Base-by-base conservation (phyloP, 1,140 invertebrate species). In the Liolophura sinensis region DNA sequence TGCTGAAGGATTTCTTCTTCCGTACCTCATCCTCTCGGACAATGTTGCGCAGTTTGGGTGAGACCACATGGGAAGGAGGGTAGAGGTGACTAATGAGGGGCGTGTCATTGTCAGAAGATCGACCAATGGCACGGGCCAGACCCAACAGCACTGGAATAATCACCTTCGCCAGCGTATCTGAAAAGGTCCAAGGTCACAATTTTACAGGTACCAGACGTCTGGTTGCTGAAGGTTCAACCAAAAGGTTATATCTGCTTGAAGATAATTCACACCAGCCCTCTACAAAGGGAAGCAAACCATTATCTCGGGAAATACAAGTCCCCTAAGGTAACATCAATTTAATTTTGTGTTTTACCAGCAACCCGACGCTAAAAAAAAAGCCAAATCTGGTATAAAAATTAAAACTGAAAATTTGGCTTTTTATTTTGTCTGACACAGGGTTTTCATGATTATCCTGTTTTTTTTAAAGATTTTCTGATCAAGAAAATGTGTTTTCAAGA, bases 101-200 rank as follows among this genome's bases (percentile, higher is more conserved):
- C 4, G 91, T 90, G 69, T 92, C 90, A 11, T 89, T 88, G 31
- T 76, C 77, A 82, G 92, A 94, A 15, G 79, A 78, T 20, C 95
- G 88, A 11, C 95, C 95, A 88, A 97, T 91, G 6, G 95, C 93
- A 62, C 96, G 84, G 0, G 90, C 91, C 61, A 97, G 80, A 4
- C 96, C 96, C 64, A 98, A 90, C 0, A 97, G 85, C 58, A 94
- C 88, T 59, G 95, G 95, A 18, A 97, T 89, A 9, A 91, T 90
- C 22, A 89, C 90, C 75, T 91, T 91, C 79, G 93, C 96, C n/a
- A 97, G 81, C 40, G 85, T 85, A 58, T 88, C 89, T 91, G 79
- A 55, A 72, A 71, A 58, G 68, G 46, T 71, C 58, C 46, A 60
- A 65, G 57, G 20, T 16, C 24, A 22, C 46, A 55, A 25, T 48